These are phyloP conservation scores for Oasisia sp. DNA, from an alignment of 2,888 invertebrate species.

Conservation along the genomic window DNA sequence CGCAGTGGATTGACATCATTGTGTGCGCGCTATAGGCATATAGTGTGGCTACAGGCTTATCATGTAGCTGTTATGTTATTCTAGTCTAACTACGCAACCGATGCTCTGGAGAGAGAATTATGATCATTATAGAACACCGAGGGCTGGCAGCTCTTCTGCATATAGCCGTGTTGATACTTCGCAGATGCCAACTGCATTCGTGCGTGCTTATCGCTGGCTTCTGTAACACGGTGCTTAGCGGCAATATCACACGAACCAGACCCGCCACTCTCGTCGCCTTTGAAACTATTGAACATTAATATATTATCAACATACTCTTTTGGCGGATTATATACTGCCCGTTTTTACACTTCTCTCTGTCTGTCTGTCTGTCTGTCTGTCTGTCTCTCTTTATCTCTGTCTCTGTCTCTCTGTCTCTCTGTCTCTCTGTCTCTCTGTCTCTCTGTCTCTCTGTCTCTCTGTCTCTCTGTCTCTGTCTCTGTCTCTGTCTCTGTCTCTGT, in stretches of 20 bases:
- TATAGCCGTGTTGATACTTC: background rate
- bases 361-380: background rate
- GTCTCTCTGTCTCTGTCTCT: too few relatives aligned
- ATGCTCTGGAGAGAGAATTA: background rate
- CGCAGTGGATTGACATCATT: background rate
- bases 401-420: background rate
- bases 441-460: background rate
- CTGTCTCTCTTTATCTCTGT: background rate
- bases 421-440: background rate
- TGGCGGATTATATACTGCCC: background rate
- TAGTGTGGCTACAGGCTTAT: too few relatives aligned
- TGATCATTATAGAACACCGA: constrained; percentile 3
- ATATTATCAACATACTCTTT: background rate
- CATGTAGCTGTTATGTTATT: background rate
- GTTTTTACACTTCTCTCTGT: background rate
- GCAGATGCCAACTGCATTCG: background rate
- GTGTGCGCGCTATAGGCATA: background rate
- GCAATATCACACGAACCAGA: background rate
- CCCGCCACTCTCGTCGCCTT: background rate
- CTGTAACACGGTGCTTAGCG: background rate
- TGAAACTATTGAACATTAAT: background rate
- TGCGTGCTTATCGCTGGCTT: background rate
- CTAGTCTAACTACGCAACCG: background rate
- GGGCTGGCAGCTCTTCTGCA: background rate
- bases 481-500: too few relatives aligned